phyloP scores from a whole-genome alignment of 2,888 invertebrate species.

The Himalopsyche anomala region DNA sequence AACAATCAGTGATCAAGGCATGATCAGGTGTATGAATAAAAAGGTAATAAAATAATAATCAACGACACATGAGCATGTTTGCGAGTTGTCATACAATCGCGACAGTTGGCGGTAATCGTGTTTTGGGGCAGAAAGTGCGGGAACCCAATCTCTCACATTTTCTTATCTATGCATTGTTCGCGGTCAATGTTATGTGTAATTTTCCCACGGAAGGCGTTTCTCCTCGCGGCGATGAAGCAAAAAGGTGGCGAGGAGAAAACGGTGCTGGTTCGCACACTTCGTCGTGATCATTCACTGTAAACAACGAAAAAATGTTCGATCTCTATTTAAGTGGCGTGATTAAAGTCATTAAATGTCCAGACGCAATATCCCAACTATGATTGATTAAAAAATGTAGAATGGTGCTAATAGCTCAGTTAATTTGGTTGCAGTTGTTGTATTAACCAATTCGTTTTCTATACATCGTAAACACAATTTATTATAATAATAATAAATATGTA shows the following conservation, averaged over 20 bases:
- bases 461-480: no score
- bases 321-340: conserved; percentile 20
- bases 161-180: conserved; percentile 41
- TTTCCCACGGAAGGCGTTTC: conserved; percentile 42
- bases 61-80: not conserved
- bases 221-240: not conserved
- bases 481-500: no score
- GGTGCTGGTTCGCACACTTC: conserved; percentile 26
- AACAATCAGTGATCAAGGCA: no score
- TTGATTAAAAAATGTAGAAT: no score
- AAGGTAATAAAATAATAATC: not conserved
- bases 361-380: not conserved
- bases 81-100: not conserved
- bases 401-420: no score
- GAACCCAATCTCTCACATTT: conserved; percentile 22
- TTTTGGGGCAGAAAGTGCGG: conserved; percentile 42
- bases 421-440: no score
- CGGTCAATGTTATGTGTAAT: conserved; percentile 45
- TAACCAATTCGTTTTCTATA: no score
- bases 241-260: conserved; percentile 40
- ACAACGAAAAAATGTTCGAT: conserved; percentile 30
- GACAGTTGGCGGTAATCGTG: not conserved
- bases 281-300: conserved; percentile 2
- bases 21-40: no score
- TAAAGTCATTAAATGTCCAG: not conserved